Percentiles rank a stretch among this genome's conserved stretches.
Conservation (phyloP, 1,140 invertebrate genomes). For the Pantala flavescens region DNA sequence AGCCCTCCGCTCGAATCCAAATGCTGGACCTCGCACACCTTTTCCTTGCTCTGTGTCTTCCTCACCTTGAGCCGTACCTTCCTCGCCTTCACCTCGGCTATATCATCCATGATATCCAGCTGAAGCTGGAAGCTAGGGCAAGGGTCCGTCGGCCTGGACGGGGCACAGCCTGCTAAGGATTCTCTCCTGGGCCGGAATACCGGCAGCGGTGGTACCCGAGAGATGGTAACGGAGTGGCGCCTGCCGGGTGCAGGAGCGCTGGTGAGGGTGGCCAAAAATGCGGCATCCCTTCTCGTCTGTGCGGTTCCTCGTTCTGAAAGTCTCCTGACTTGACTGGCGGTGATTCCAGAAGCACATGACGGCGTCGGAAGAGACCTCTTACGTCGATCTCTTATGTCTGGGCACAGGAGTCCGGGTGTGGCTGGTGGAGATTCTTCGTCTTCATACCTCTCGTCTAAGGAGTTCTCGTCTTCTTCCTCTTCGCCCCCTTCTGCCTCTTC, state of each 20-base stretch:
- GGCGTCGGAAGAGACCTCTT: slow-evolving; percentile 73
- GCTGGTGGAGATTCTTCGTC: slow-evolving; percentile 52
- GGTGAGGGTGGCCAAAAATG: slow-evolving; percentile 67
- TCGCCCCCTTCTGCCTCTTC: slow-evolving; percentile 59
- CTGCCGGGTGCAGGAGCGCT: slow-evolving; percentile 56
- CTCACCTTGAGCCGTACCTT: slow-evolving; percentile 73
- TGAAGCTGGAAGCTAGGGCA: slow-evolving; percentile 58
- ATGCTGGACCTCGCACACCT: slow-evolving; percentile 67
- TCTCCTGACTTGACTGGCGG: slow-evolving; percentile 68
- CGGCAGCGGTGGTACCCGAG: slow-evolving; percentile 53
- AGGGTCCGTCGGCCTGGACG: slow-evolving; percentile 25
- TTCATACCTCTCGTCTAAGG: slow-evolving; percentile 41
- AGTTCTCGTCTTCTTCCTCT: slow-evolving; percentile 37
- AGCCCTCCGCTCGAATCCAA: slow-evolving; percentile 35
- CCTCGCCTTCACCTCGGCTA: slow-evolving; percentile 52
- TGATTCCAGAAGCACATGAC: slow-evolving; percentile 69
- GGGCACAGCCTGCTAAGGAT: slow-evolving; percentile 63
- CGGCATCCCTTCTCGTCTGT: slow-evolving; percentile 55
- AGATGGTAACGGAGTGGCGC: slow-evolving; percentile 72
- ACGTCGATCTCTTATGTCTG: slow-evolving; percentile 48
- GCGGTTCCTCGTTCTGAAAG: slow-evolving; percentile 59
- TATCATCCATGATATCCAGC: slow-evolving; percentile 77
- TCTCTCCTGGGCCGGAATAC: slow-evolving; percentile 64
- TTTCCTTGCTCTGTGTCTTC: slow-evolving; percentile 59
- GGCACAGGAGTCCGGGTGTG: slow-evolving; percentile 69